Conservation (phyloP, 2,888 invertebrate genomes). For the Halictus ligatus region DNA sequence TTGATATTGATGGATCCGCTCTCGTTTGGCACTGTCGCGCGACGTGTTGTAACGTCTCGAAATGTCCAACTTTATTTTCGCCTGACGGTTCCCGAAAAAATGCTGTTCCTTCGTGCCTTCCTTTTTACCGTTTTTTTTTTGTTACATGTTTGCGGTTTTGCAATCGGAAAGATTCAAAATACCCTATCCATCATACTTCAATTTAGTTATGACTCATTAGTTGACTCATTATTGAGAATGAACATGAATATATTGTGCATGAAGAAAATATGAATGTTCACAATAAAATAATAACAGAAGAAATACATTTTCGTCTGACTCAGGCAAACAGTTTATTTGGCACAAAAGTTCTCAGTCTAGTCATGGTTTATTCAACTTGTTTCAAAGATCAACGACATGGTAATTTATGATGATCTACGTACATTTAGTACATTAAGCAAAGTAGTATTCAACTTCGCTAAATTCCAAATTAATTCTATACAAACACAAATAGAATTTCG, state of each 20-base stretch:
- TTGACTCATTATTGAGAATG: not conserved
- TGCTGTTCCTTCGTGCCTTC: not conserved
- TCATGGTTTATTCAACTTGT: not conserved
- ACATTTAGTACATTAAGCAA: no score
- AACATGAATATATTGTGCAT: no score
- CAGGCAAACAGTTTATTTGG: no score
- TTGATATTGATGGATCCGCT: not conserved
- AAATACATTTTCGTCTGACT: no score
- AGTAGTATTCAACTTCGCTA: no score
- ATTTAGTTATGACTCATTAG: not conserved
- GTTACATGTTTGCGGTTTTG: not conserved
- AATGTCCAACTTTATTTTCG: not conserved
- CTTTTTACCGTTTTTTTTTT: not conserved
- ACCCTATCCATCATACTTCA: not conserved
- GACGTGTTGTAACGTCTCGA: not conserved
- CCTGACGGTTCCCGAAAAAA: not conserved
- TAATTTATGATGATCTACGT: not conserved
- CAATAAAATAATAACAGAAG: not conserved
- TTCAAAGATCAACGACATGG: not conserved
- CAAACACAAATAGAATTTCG: not conserved
- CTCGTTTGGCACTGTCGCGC: not conserved
- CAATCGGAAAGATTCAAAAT: not conserved
- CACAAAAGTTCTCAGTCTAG: no score
- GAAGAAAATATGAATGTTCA: not conserved
- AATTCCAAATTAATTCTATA: not conserved